A percentile compares a stretch with the other conserved stretches of the same genome.
Evolutionary conservation across 2,888 invertebrate species (phyloP).

Genomic region (Andrena flavipes): DNA sequence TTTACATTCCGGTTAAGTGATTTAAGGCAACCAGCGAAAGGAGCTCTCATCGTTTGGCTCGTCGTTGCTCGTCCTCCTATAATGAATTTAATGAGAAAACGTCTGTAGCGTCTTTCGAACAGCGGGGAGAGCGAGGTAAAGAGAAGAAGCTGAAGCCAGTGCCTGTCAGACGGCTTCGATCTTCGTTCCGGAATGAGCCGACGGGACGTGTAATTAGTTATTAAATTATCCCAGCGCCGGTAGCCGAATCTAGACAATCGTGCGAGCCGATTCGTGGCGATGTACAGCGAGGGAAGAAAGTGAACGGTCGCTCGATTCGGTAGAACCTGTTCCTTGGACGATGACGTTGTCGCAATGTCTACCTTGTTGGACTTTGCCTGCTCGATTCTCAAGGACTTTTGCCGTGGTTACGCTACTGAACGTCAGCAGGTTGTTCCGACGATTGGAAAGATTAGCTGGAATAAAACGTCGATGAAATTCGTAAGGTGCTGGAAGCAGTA

Average conservation of each 20-base stretch:
- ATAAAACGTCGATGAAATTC: not conserved
- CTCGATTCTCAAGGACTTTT: not conserved
- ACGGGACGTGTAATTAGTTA: slow-evolving; percentile 55
- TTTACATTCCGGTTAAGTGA: slow-evolving; percentile 65
- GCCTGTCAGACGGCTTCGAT: slow-evolving; percentile 31
- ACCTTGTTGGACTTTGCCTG: not conserved
- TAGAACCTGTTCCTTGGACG: slow-evolving; percentile 13
- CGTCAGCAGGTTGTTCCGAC: slow-evolving; percentile 14
- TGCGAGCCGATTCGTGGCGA: slow-evolving; percentile 13
- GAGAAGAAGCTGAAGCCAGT: slow-evolving; percentile 8
- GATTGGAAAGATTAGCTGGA: slow-evolving; percentile 6
- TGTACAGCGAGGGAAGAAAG: slow-evolving; percentile 9
- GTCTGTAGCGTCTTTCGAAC: slow-evolving; percentile 46
- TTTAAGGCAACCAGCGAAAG: slow-evolving; percentile 53
- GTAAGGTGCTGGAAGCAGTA: too few species aligned
- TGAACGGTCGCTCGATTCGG: not conserved
- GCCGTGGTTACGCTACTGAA: slow-evolving; percentile 12
- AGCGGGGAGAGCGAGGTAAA: slow-evolving; percentile 16
- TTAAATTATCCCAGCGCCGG: slow-evolving; percentile 53
- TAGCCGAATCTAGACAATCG: slow-evolving; percentile 34
- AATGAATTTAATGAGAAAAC: slow-evolving; percentile 70
- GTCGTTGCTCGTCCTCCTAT: slow-evolving; percentile 60
- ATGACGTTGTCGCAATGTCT: slow-evolving; percentile 23
- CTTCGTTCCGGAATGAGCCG: slow-evolving; percentile 19
- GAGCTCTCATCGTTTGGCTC: slow-evolving; percentile 3